Evolutionary conservation across 2,888 invertebrate species (phyloP).

Genomic region (Acleris sparsana): DNA sequence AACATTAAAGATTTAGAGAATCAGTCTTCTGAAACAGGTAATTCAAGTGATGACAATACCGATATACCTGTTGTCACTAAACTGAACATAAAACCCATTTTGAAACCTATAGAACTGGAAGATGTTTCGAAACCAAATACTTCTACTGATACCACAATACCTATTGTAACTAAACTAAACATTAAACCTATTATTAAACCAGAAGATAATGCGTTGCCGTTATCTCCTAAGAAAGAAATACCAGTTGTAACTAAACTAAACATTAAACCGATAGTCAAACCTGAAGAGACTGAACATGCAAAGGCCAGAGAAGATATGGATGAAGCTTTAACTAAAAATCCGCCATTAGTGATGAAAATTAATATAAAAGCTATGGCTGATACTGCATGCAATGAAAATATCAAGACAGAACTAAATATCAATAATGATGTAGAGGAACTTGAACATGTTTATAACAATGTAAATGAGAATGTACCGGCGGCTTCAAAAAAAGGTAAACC

Average conservation of each 20-base stretch:
- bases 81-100: slow-evolving; percentile 83
- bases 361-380: slow-evolving; percentile 71
- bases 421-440: slow-evolving; percentile 49
- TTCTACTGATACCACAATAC: slow-evolving; percentile 61
- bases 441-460: slow-evolving; percentile 57
- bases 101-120: slow-evolving; percentile 64
- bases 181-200: slow-evolving; percentile 74
- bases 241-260: slow-evolving; percentile 73
- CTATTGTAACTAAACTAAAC: slow-evolving; percentile 72
- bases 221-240: slow-evolving; percentile 71
- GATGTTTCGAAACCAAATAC: slow-evolving; percentile 52
- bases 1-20: slow-evolving; percentile 71
- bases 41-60: slow-evolving; percentile 76
- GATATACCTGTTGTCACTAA: slow-evolving; percentile 80
- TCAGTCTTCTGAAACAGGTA: slow-evolving; percentile 75
- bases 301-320: slow-evolving; percentile 54
- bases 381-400: slow-evolving; percentile 52
- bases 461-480: slow-evolving; percentile 49
- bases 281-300: slow-evolving; percentile 56
- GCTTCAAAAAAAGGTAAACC: slow-evolving; percentile 68
- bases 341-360: slow-evolving; percentile 76
- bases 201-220: slow-evolving; percentile 58
- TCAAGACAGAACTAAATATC: slow-evolving; percentile 44
- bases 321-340: slow-evolving; percentile 62
- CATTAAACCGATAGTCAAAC: slow-evolving; percentile 80